Base-by-base conservation (phyloP, 2,113 vertebrate genomes). In the Cervus canadensis region DNA sequence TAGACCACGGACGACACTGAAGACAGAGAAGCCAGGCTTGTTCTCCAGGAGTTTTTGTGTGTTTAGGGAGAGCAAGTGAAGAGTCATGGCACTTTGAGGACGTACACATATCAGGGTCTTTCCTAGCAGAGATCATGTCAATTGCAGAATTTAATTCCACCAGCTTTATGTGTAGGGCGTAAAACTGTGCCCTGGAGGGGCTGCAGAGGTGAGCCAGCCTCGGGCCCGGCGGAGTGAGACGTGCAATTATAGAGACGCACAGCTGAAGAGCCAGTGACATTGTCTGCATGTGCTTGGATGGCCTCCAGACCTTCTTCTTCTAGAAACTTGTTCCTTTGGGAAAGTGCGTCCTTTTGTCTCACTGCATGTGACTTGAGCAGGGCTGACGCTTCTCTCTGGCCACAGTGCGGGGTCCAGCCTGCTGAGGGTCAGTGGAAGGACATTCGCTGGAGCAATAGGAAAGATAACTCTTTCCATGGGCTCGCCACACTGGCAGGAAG, bases 141-240 rank as follows among this genome's bases (percentile, higher is more conserved):
- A 17, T 74, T 19, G 59, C 26, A 16, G 10, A 40, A 43, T 52
- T 87, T 67, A n/a, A 15, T 82, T 82, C 40, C 60, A 45, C 57
- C 25, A 67, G 26, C 81, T 56, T 89, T 82, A 40, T 48, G 59
- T 50, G 30, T 40, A 79, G 92, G 62, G 59, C 21, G 25, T 14
- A 28, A 36, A 33, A 56, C 23, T 28, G 7, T 21, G 19, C 17
- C 5, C 15, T 45, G 23, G n/a, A 15, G 40, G 60, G 21, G 2
- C 48, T 33, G 15, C 36, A 12, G 6, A 56, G 33, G 13, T 15
- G 16, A 71, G 40, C 7, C 17, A 23, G 14, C 48, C 48, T 1
- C 0, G 0, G 6, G 5, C 11, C 5, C 1, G 40, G 78, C 2
- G 0, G 23, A n/a, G n/a, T n/a, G 6, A 84, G 48, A 33, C 45